Evolutionary conservation across 2,113 vertebrate species (phyloP).

Genomic region (Microcebus jonahi): DNA sequence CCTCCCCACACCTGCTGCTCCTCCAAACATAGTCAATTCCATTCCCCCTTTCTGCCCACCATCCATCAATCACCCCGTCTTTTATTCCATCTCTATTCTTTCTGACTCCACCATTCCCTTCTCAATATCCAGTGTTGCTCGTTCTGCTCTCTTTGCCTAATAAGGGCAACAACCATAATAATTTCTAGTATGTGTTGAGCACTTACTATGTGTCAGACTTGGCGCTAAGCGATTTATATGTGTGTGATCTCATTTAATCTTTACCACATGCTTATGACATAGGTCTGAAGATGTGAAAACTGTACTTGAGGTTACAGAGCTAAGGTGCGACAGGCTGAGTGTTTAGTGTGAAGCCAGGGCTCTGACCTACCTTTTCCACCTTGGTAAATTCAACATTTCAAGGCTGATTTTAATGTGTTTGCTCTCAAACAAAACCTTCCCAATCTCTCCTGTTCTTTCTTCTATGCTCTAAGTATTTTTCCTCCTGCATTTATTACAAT

Average conservation of each 20-base stretch:
- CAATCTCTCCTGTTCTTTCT: neutral
- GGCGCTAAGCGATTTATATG: neutral
- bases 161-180: neutral
- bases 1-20: neutral
- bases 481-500: neutral
- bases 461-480: neutral
- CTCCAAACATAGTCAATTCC: neutral
- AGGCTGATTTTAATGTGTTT: neutral
- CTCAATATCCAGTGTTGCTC: neutral
- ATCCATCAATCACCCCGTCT: neutral
- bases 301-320: neutral
- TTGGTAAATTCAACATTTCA: slow-evolving; percentile 1
- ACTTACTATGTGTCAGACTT: neutral
- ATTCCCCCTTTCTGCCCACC: neutral
- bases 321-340: neutral
- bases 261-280: neutral
- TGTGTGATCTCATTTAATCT: neutral
- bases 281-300: neutral
- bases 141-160: neutral
- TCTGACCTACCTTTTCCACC: neutral
- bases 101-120: neutral
- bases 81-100: neutral
- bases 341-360: neutral
- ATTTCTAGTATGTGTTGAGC: neutral
- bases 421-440: neutral